Percentiles rank a stretch among this genome's conserved stretches.
Conservation (phyloP, 2,113 vertebrate species). For the Odontesthes bonariensis region DNA sequence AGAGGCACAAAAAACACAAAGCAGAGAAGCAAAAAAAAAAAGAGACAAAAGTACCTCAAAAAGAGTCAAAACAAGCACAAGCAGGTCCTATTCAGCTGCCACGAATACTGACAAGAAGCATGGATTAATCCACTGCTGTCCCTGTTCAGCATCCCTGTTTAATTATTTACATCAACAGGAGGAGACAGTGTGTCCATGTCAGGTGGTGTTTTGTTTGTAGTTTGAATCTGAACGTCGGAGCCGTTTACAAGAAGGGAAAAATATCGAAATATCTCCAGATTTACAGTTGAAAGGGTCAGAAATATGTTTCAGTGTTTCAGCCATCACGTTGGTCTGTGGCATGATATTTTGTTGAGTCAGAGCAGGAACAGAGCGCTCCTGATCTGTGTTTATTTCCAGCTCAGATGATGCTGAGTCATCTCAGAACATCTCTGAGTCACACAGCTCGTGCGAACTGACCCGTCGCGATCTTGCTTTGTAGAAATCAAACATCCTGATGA, state of each 20-base stretch:
- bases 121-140: background rate
- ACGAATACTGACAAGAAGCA: background rate
- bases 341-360: background rate
- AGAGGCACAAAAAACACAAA: background rate
- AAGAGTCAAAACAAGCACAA: background rate
- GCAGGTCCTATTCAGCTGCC: background rate
- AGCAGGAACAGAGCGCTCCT: background rate
- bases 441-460: slow-evolving; percentile 25
- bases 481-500: background rate
- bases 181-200: background rate
- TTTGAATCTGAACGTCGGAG: background rate
- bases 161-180: background rate
- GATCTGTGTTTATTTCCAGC: slow-evolving; percentile 6
- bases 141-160: no score
- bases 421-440: slow-evolving; percentile 6
- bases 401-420: slow-evolving; percentile 23
- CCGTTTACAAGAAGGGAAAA: no score
- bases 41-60: background rate
- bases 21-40: no score
- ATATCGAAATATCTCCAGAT: background rate
- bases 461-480: background rate
- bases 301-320: no score
- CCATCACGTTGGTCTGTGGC: background rate
- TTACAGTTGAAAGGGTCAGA: background rate
- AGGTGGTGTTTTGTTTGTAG: no score